Evolutionary conservation across 2,888 invertebrate genomes (phyloP).

Genomic region (Pyrochroa serraticornis): DNA sequence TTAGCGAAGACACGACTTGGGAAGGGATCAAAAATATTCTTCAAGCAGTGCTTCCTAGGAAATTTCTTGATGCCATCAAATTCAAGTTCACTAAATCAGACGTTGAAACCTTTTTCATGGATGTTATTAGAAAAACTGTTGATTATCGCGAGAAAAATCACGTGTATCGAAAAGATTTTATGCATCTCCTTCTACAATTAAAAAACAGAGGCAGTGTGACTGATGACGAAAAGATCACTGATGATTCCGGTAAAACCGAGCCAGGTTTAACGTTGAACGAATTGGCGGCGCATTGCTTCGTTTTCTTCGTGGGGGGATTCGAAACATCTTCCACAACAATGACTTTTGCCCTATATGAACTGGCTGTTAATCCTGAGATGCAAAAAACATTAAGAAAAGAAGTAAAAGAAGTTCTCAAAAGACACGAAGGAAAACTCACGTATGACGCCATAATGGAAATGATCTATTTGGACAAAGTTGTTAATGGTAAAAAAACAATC

Average conservation of each 20-base stretch:
- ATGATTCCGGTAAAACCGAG: conserved; percentile 12
- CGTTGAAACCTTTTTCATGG: conserved; percentile 23
- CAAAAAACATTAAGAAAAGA: conserved; percentile 39
- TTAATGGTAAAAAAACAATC: conserved; percentile 36
- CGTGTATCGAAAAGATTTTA: conserved; percentile 60
- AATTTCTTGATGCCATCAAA: conserved; percentile 1
- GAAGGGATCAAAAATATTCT: conserved; percentile 1
- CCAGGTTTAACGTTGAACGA: conserved; percentile 25
- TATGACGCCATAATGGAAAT: conserved; percentile 41
- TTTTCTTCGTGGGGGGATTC: conserved; percentile 41
- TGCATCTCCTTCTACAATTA: conserved; percentile 61
- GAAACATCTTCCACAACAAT: conserved; percentile 42
- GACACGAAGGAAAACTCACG: conserved; percentile 35
- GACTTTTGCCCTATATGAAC: conserved; percentile 40
- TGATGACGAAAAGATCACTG: conserved; percentile 19
- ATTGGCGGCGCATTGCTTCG: conserved; percentile 30
- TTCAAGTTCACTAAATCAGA: conserved; percentile 20
- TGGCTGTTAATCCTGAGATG: conserved; percentile 35
- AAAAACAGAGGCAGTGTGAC: conserved; percentile 40
- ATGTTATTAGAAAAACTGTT: conserved; percentile 55
- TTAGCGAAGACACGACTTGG: conserved; percentile 7
- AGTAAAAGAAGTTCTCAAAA: conserved; percentile 31
- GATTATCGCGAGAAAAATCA: conserved; percentile 57
- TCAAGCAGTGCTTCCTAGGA: neutral
- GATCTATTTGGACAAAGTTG: conserved; percentile 38